Percentiles rank a stretch among this genome's conserved stretches.
These are phyloP conservation scores for Papilio xuthus DNA, from an alignment of 1,140 invertebrate genomes.

Conservation along the genomic window DNA sequence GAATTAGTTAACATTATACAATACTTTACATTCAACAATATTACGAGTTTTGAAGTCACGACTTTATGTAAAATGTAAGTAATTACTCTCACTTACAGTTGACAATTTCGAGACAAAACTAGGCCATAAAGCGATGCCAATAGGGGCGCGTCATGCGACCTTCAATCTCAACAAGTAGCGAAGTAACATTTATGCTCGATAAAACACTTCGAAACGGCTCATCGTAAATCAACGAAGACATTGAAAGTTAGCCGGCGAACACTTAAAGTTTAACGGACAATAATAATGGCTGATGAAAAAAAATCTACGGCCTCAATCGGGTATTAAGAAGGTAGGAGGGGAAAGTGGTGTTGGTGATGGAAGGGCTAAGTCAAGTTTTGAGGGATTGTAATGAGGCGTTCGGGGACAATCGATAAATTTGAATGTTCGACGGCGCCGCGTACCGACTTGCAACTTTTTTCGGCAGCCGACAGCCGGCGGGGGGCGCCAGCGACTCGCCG, in stretches of 20 bases:
- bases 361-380: constrained; percentile 78
- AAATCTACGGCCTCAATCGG: constrained; percentile 59
- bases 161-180: constrained; percentile 79
- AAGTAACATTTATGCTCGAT: constrained; percentile 79
- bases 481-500: constrained; percentile 70
- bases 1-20: too few species aligned
- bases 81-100: neutral
- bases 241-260: constrained; percentile 78
- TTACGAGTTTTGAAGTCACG: neutral
- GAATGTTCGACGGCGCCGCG: constrained; percentile 78
- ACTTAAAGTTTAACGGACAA: constrained; percentile 81
- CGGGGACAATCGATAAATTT: constrained; percentile 81
- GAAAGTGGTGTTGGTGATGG: constrained; percentile 71
- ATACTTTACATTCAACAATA: neutral
- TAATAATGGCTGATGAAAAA: constrained; percentile 78
- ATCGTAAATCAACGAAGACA: constrained; percentile 78
- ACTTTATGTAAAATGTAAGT: neutral
- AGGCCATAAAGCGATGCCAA: neutral
- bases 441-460: constrained; percentile 80
- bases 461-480: constrained; percentile 69
- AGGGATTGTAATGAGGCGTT: constrained; percentile 76
- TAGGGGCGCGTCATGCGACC: constrained; percentile 53
- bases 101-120: constrained; percentile 19
- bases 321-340: constrained; percentile 45
- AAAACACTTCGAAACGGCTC: constrained; percentile 77